These are phyloP conservation scores for Campaea margaritaria DNA, from an alignment of 2,888 invertebrate genomes.

Conservation along the genomic window DNA sequence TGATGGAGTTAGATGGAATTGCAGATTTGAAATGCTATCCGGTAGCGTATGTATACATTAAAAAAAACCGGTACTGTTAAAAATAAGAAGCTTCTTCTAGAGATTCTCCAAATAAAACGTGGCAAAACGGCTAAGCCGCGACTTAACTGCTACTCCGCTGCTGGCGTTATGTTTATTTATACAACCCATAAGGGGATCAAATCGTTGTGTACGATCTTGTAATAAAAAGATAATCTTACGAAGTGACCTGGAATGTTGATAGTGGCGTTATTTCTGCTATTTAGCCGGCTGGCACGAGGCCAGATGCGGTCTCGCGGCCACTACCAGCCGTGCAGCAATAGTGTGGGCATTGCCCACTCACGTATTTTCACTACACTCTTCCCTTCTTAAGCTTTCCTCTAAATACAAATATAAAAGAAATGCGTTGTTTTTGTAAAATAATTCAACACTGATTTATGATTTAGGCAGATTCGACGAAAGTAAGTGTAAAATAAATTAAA, in stretches of 20 bases:
- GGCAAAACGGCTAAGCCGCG: constrained; percentile 14
- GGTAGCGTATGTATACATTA: not conserved
- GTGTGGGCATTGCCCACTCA: constrained; percentile 73
- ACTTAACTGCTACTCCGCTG: no score
- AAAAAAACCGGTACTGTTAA: constrained; percentile 8
- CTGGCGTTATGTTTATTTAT: constrained; percentile 42
- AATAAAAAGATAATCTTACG: constrained; percentile 77
- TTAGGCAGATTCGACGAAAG: no score
- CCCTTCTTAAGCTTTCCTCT: constrained; percentile 44
- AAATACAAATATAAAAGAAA: constrained; percentile 29
- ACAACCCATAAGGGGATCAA: constrained; percentile 47
- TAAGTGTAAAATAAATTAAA: no score
- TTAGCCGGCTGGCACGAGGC: constrained; percentile 75
- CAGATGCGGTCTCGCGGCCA: constrained; percentile 66
- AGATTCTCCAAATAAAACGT: constrained; percentile 21
- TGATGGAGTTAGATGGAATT: constrained; percentile 9
- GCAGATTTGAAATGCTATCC: constrained; percentile 3
- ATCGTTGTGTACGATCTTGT: constrained; percentile 49
- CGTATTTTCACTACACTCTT: constrained; percentile 54
- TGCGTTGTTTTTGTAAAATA: not conserved
- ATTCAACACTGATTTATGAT: constrained; percentile 1
- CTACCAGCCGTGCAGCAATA: constrained; percentile 44
- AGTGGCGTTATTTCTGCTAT: constrained; percentile 83
- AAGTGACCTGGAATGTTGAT: constrained; percentile 84
- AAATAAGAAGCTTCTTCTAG: not conserved